phyloP scores from a whole-genome alignment of 2,888 invertebrate species.

The Ennomos quercinarius region DNA sequence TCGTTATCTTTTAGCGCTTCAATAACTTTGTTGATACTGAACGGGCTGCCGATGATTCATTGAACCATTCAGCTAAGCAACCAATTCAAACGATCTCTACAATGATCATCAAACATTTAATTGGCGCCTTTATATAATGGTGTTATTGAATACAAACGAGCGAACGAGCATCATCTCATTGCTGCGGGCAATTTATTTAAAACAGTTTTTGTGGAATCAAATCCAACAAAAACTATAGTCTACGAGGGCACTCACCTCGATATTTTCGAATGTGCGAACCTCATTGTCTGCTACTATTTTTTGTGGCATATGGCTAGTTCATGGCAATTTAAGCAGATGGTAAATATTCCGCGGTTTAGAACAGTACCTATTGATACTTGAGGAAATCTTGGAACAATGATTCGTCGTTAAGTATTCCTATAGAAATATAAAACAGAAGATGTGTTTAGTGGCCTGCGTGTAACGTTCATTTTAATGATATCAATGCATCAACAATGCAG shows the following conservation, averaged over 20 bases:
- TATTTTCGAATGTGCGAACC: conserved; percentile 79
- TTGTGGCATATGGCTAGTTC: conserved; percentile 75
- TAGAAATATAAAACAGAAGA: conserved; percentile 40
- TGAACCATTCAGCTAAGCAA: conserved; percentile 16
- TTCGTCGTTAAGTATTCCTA: conserved; percentile 29
- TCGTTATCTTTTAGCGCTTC: conserved; percentile 5
- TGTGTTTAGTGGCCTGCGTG: neutral
- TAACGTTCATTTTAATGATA: conserved; percentile 18
- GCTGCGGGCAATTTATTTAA: conserved; percentile 66
- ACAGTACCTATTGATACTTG: conserved; percentile 19
- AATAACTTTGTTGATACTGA: conserved; percentile 10
- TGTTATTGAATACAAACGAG: conserved; percentile 47
- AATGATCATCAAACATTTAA: conserved; percentile 27
- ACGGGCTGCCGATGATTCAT: conserved; percentile 14
- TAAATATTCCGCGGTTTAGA: conserved; percentile 42
- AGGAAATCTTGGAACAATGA: conserved; percentile 28
- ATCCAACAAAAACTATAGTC: conserved; percentile 75
- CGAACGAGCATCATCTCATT: conserved; percentile 58
- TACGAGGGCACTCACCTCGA: conserved; percentile 77
- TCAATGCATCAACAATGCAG: conserved; percentile 53
- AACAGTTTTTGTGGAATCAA: conserved; percentile 67
- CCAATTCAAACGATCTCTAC: conserved; percentile 16
- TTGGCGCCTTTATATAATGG: conserved; percentile 32
- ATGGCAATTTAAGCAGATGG: conserved; percentile 62
- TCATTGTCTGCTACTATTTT: conserved; percentile 78